Conservation (phyloP, 2,797 vertebrate genomes). For the Fringilla coelebs region DNA sequence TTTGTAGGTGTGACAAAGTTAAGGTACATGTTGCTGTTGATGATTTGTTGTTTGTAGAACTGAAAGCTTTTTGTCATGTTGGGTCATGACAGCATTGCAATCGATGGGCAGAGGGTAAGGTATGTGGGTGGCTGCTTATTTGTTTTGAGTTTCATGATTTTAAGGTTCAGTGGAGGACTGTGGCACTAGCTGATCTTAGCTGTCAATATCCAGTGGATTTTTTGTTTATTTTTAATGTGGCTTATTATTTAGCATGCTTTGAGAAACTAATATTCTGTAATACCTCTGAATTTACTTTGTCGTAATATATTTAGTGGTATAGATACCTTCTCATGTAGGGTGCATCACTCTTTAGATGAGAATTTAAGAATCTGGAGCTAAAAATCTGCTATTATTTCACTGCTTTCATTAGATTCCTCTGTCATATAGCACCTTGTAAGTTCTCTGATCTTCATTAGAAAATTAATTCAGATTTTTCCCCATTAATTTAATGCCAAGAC, state of each 20-base stretch:
- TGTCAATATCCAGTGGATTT: not conserved
- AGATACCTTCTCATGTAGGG: not conserved
- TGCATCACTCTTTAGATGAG: not conserved
- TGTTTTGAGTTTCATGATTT: not conserved
- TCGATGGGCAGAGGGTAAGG: not conserved
- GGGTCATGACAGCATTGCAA: not conserved
- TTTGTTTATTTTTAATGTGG: not conserved
- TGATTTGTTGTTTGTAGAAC: not conserved
- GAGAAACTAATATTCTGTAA: not conserved
- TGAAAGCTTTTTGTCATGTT: not conserved
- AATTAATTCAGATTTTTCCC: not conserved
- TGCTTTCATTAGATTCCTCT: not conserved
- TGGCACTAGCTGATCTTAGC: not conserved
- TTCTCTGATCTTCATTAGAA: not conserved
- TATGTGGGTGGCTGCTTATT: not conserved
- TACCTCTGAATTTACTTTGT: not conserved
- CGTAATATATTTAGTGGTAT: not conserved
- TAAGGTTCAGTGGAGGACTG: not conserved
- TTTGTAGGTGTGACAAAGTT: not conserved
- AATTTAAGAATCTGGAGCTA: not conserved
- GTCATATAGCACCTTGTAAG: not conserved
- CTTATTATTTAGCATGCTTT: not conserved
- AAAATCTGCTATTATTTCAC: not conserved
- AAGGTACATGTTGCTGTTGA: not conserved
- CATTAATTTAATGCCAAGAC: not conserved